Evolutionary conservation across 2,888 invertebrate genomes (phyloP).

Genomic region (Aethes cnicana): DNA sequence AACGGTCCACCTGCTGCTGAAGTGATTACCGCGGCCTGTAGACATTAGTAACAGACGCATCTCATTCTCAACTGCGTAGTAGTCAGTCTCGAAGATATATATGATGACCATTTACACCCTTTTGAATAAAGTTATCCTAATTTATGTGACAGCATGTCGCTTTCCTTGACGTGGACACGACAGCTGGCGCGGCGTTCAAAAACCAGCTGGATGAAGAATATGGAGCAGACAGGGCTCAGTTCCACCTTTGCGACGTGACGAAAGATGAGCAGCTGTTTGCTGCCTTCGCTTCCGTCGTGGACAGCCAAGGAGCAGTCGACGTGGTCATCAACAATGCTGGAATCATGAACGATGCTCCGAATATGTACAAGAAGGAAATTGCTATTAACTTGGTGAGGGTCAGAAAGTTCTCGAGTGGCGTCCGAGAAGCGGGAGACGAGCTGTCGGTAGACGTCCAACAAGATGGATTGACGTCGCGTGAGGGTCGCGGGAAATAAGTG

Average conservation of each 20-base stretch:
- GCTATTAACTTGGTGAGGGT: constrained; percentile 56
- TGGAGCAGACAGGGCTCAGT: constrained; percentile 42
- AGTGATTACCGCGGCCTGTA: too few relatives aligned
- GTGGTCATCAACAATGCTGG: constrained; percentile 54
- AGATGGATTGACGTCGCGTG: too few relatives aligned
- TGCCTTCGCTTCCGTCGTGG: constrained; percentile 38
- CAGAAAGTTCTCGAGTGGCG: too few relatives aligned
- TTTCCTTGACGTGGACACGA: constrained; percentile 47
- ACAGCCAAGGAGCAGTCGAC: constrained; percentile 43
- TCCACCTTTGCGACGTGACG: constrained; percentile 50
- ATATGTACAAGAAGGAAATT: constrained; percentile 46
- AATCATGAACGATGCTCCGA: constrained; percentile 42
- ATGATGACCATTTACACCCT: too few relatives aligned
- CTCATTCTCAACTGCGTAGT: too few relatives aligned
- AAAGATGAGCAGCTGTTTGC: constrained; percentile 43
- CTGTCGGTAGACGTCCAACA: too few relatives aligned
- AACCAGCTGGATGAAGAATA: constrained; percentile 42
- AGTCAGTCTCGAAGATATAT: too few relatives aligned
- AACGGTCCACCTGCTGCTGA: too few relatives aligned
- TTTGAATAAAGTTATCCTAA: background rate
- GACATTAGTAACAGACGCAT: too few relatives aligned
- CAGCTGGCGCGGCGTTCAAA: constrained; percentile 39
- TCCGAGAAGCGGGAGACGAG: too few relatives aligned
- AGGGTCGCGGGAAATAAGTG: too few relatives aligned
- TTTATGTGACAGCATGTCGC: constrained; percentile 27